Evolutionary conservation across 2,888 invertebrate genomes (phyloP).

Genomic region (Thera britannica): DNA sequence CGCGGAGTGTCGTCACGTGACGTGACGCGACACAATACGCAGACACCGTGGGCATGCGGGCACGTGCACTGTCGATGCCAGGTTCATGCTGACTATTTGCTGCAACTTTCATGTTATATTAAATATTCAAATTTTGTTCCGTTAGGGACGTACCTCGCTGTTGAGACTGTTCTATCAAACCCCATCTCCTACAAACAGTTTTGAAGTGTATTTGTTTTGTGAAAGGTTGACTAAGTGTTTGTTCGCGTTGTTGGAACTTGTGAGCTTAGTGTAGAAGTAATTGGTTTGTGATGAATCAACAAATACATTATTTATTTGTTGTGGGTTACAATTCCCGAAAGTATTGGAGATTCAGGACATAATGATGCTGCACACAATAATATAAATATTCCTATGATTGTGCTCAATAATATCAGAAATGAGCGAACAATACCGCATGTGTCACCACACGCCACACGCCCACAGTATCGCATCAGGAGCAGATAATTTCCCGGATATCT

Average conservation of each 20-base stretch:
- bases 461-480: conserved; percentile 3
- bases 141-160: no score
- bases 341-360: no score
- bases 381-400: neutral
- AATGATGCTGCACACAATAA: neutral
- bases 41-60: neutral
- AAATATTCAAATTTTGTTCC: neutral
- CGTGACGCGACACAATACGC: neutral
- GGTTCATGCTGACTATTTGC: neutral
- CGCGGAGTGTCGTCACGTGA: neutral
- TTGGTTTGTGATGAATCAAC: no score
- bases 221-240: no score
- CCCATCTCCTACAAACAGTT: no score
- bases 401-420: neutral
- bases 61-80: neutral
- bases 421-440: conserved; percentile 1
- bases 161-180: no score
- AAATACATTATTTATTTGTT: no score
- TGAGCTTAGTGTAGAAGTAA: no score
- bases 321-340: no score
- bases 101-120: neutral
- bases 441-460: neutral
- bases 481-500: conserved; percentile 23
- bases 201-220: no score
- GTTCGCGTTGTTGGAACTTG: no score